phyloP scores from a whole-genome alignment of 2,888 invertebrate genomes.

The Exocentrus adspersus region DNA sequence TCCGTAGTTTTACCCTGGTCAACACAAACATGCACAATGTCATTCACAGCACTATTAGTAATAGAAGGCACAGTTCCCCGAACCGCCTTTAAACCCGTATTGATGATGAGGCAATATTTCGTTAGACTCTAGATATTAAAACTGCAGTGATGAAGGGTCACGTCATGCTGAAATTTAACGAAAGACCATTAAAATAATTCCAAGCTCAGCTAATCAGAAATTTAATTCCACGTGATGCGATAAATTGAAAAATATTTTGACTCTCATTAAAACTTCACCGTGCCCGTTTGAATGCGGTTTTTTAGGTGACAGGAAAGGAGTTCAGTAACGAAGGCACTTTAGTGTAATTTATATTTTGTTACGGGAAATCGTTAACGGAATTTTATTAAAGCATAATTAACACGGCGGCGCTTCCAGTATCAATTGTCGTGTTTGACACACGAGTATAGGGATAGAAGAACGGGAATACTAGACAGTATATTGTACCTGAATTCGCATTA shows the following conservation, averaged over 20 bases:
- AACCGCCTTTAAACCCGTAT: no score
- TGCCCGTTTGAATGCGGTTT: slow-evolving; percentile 18
- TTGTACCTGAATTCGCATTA: no score
- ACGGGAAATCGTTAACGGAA: not conserved
- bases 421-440: no score
- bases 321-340: slow-evolving; percentile 12
- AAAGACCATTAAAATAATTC: slow-evolving; percentile 27
- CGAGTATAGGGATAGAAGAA: no score
- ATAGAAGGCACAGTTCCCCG: no score
- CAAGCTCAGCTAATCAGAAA: slow-evolving; percentile 32
- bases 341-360: not conserved
- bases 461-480: no score
- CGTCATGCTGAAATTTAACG: slow-evolving; percentile 34
- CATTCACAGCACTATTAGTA: no score
- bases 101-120: no score
- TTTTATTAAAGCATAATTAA: no score
- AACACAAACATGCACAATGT: no score
- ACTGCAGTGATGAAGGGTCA: slow-evolving; percentile 12
- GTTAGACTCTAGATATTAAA: slow-evolving; percentile 11
- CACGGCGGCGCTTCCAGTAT: no score
- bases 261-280: slow-evolving; percentile 28
- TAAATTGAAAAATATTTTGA: slow-evolving; percentile 32
- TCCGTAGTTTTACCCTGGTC: no score
- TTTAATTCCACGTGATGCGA: slow-evolving; percentile 30
- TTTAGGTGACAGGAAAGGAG: slow-evolving; percentile 6